A percentile compares a stretch with the other conserved stretches of the same genome.
phyloP scores from a whole-genome alignment of 2,888 invertebrate species.

The Willowsia nigromaculata region DNA sequence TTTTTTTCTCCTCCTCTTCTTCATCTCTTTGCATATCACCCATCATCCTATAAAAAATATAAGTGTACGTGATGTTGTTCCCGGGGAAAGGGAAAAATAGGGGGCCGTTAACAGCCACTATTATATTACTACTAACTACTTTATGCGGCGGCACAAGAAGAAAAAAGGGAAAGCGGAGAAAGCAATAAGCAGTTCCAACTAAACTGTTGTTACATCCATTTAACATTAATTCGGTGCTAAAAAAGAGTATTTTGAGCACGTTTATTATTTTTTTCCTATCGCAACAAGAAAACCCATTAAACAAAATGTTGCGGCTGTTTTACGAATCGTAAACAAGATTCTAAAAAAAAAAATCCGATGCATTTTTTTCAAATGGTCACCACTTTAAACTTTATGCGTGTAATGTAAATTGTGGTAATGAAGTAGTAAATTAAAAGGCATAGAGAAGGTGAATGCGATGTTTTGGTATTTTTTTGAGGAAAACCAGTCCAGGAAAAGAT shows the following conservation, averaged over 20 bases:
- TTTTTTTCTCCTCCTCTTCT: neutral
- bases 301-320: neutral
- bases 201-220: slow-evolving; percentile 59
- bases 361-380: neutral
- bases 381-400: neutral
- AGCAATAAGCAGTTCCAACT: slow-evolving; percentile 57
- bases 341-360: neutral
- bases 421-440: too few species aligned
- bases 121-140: neutral
- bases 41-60: slow-evolving; percentile 37
- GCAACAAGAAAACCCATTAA: neutral
- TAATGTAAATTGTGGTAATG: too few species aligned
- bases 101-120: slow-evolving; percentile 47
- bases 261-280: neutral
- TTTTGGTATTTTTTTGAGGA: too few species aligned
- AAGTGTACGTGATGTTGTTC: slow-evolving; percentile 36
- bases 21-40: neutral
- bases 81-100: neutral
- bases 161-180: slow-evolving; percentile 10
- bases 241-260: neutral
- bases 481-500: too few species aligned
- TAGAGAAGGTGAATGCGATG: too few species aligned
- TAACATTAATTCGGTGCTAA: slow-evolving; percentile 57
- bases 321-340: neutral
- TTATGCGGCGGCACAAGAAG: slow-evolving; percentile 3